Percentiles rank a stretch among this genome's conserved stretches.
These are phyloP conservation scores for Tetramorium bicarinatum DNA, from an alignment of 2,888 invertebrate genomes.

Conservation along the genomic window DNA sequence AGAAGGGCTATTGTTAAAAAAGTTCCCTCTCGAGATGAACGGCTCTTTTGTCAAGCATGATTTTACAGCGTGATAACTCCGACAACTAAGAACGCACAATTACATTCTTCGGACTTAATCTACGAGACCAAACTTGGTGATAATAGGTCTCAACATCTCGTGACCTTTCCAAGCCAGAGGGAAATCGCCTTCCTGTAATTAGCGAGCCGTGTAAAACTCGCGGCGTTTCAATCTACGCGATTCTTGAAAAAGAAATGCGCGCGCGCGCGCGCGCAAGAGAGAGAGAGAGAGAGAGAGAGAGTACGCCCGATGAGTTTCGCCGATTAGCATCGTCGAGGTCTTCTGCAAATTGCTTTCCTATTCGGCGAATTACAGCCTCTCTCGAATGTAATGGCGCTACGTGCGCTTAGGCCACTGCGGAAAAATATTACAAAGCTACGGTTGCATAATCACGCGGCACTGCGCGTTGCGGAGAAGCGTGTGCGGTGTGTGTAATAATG, in stretches of 20 bases:
- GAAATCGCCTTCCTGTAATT: conserved; percentile 49
- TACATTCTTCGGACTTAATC: conserved; percentile 6
- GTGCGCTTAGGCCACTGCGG: conserved; percentile 24
- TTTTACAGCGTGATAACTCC: background rate
- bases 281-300: background rate
- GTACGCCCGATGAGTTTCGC: conserved; percentile 49
- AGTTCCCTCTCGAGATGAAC: background rate
- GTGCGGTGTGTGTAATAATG: conserved; percentile 38
- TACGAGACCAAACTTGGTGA: conserved; percentile 36
- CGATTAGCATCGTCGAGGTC: conserved; percentile 53
- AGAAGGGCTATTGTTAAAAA: background rate
- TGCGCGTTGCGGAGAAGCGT: conserved; percentile 35
- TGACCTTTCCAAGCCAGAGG: conserved; percentile 40
- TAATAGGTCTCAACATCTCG: conserved; percentile 37
- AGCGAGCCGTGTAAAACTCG: conserved; percentile 41
- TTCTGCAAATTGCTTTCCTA: conserved; percentile 55
- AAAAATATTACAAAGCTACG: conserved; percentile 43
- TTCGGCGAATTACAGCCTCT: conserved; percentile 33
- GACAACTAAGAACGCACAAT: conserved; percentile 1
- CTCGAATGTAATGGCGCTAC: conserved; percentile 20
- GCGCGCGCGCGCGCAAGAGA: background rate
- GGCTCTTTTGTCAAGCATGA: background rate
- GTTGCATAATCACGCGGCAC: conserved; percentile 50
- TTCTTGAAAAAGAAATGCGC: conserved; percentile 32
- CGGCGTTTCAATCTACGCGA: conserved; percentile 32